These are phyloP conservation scores for Bombus vancouverensis DNA, from an alignment of 1,140 invertebrate genomes.

Conservation along the genomic window DNA sequence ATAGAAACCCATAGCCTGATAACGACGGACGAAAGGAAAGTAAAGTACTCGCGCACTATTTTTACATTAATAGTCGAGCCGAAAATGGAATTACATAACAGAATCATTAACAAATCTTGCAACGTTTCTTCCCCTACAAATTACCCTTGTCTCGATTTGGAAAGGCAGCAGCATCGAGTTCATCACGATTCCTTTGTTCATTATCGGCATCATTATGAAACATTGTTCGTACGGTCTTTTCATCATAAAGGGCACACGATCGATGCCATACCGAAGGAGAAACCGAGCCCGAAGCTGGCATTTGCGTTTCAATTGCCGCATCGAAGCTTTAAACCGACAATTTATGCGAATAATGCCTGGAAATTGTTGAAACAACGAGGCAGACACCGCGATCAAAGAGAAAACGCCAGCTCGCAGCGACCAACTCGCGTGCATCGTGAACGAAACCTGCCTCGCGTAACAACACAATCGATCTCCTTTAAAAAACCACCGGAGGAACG, in stretches of 20 bases:
- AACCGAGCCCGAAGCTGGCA: constrained; percentile 44
- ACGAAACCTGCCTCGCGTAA: constrained; percentile 23
- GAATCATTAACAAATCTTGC: background rate
- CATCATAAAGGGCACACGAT: background rate
- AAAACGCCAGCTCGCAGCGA: constrained; percentile 52
- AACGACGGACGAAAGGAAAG: too few relatives aligned
- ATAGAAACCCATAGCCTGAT: too few relatives aligned
- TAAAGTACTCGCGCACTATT: background rate
- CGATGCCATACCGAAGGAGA: constrained; percentile 35
- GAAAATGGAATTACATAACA: background rate
- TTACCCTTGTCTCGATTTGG: background rate
- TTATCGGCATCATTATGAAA: background rate
- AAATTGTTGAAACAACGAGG: constrained; percentile 36
- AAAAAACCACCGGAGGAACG: background rate
- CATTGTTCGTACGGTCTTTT: background rate
- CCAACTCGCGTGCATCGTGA: constrained; percentile 47
- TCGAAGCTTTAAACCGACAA: constrained; percentile 34
- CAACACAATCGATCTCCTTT: background rate
- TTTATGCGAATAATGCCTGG: constrained; percentile 44
- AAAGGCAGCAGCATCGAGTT: background rate
- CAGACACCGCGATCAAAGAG: constrained; percentile 31
- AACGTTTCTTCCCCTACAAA: background rate
- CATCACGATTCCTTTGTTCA: background rate
- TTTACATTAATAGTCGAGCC: background rate
- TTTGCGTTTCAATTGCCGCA: constrained; percentile 18